Evolutionary conservation across 1,140 invertebrate genomes (phyloP), one percentile per base, ranked within the genome.

Genomic region (Drosophila setifemur): DNA sequence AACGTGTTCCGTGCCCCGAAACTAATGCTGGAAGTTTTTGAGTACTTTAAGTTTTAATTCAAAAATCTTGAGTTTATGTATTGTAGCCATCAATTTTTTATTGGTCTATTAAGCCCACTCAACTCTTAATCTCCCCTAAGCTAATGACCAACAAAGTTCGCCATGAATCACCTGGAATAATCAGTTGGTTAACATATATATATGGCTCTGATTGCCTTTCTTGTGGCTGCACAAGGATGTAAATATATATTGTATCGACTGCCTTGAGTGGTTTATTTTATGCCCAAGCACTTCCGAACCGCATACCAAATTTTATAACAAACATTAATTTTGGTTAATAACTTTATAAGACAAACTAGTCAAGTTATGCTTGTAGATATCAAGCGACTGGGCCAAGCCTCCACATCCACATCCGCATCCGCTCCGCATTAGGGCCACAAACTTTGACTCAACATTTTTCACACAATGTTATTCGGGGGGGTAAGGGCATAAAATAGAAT

Each of bases 291-390:
- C 63, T 78, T 78, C 78, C 78, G 82, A 79, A 79, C 77, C 73
- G 64, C 74, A 79, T 49, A 75, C 33, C 53, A 72, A 72, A 86
- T 86, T 85, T 75, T 75, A 73, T 79, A 86, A 81, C 75, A 69
- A 73, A 79, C 81, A 86, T 86, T 82, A 73, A 86, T 86, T 86
- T 81, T 76, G 72, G 82, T 87, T 86, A 86, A 87, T 87, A 86
- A 86, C 81, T 86, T 86, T 86, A 86, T 86, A 85, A 85, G 66
- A 69, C 60, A 42, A 72, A 74, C 74, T 74, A 74, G 31, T 31
- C 12, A 68, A 64, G 60, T 50, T 75, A 58, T n/a, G 21, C 21
- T 23, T 64, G 45, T 55, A 47, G 64, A 60, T 55, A 66, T 71
- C 52, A 53, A 61, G 23, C 33, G 49, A 67, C 49, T 70, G 52